Evolutionary conservation across 1,140 invertebrate genomes (phyloP).

Genomic region (Panonychus citri): DNA sequence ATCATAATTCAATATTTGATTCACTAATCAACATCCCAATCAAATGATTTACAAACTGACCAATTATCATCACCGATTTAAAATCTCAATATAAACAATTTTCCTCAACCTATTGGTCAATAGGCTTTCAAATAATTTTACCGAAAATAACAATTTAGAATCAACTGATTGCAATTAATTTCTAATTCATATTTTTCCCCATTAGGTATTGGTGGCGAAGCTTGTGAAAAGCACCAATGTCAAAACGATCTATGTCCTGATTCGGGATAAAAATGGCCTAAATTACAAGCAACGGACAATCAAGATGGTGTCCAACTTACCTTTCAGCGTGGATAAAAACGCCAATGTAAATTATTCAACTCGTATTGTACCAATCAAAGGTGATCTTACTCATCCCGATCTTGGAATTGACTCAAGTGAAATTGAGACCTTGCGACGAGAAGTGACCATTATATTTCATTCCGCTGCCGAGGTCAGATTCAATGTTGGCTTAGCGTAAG

Average conservation of each 20-base stretch:
- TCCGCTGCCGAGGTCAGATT: conserved; percentile 92
- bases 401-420: conserved; percentile 59
- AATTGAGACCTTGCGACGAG: conserved; percentile 36
- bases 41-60: too few species aligned
- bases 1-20: too few species aligned
- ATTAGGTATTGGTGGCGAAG: not conserved
- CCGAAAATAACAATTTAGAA: too few species aligned
- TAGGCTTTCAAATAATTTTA: too few species aligned
- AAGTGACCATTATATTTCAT: conserved; percentile 80
- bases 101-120: too few species aligned
- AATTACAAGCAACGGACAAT: not conserved
- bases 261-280: conserved; percentile 28
- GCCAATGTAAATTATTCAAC: conserved; percentile 32
- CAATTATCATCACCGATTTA: too few species aligned
- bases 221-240: not conserved
- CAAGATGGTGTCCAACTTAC: not conserved
- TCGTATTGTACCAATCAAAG: conserved; percentile 62
- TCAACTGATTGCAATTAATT: too few species aligned
- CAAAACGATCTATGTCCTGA: conserved; percentile 39
- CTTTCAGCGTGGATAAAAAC: conserved; percentile 34
- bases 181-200: not conserved
- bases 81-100: too few species aligned
- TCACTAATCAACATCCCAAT: too few species aligned
- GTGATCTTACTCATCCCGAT: conserved; percentile 65
- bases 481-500: conserved; percentile 47